A percentile compares a stretch with the other conserved stretches of the same genome.
Evolutionary conservation across 2,113 vertebrate genomes (phyloP).

Genomic region (Sylvietta virens): DNA sequence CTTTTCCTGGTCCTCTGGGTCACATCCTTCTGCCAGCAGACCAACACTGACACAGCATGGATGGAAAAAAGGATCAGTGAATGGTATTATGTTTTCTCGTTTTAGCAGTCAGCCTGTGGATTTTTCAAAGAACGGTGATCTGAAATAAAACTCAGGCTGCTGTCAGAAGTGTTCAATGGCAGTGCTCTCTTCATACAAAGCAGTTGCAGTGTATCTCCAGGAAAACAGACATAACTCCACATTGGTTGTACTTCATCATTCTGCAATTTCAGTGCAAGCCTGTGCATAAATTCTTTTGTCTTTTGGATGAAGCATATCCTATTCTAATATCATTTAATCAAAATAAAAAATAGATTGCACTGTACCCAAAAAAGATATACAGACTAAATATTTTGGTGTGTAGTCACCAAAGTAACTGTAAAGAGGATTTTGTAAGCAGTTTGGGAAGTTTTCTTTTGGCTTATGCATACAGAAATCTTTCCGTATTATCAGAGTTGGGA

Average conservation of each 20-base stretch:
- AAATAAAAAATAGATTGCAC: neutral
- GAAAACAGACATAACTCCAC: neutral
- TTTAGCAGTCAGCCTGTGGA: neutral
- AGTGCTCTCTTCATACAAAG: neutral
- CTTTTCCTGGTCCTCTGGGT: neutral
- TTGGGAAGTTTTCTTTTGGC: constrained; percentile 18
- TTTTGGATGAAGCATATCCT: neutral
- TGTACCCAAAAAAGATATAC: neutral
- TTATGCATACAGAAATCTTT: constrained; percentile 18
- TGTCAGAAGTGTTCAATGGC: neutral
- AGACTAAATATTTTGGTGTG: constrained; percentile 39
- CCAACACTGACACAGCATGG: neutral
- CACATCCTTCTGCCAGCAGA: neutral
- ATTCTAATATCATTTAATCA: neutral
- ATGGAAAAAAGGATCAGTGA: neutral
- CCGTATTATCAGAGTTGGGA: constrained; percentile 9
- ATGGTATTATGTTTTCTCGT: neutral
- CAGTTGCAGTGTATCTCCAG: neutral
- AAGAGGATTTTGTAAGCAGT: constrained; percentile 32
- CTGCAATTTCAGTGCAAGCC: neutral
- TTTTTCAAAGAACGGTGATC: neutral
- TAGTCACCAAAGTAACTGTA: constrained; percentile 32
- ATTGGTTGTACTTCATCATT: neutral
- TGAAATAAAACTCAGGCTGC: neutral
- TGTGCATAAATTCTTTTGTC: neutral